A percentile compares a stretch with the other conserved stretches of the same genome.
Evolutionary conservation across 1,140 invertebrate species (phyloP).

Genomic region (Scaptomyza graminum): DNA sequence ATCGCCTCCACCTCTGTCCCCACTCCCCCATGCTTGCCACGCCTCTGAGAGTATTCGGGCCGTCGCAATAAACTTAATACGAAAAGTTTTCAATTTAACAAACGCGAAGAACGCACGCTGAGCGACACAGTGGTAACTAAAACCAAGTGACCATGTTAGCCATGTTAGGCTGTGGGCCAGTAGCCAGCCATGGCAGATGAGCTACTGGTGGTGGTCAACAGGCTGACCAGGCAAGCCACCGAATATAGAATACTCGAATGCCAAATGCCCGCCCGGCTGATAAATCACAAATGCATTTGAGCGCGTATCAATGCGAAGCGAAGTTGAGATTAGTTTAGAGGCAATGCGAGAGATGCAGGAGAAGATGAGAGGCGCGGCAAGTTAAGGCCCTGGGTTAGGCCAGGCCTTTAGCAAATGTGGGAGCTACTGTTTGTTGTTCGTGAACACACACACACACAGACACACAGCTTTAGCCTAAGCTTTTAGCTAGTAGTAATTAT

Average conservation of each 20-base stretch:
- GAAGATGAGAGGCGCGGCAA: not conserved
- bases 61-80: constrained; percentile 70
- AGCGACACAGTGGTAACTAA: constrained; percentile 40
- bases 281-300: constrained; percentile 80
- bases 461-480: not conserved
- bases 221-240: constrained; percentile 2
- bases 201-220: constrained; percentile 55
- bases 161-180: constrained; percentile 30
- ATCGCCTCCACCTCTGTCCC: not conserved
- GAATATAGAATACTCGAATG: constrained; percentile 10
- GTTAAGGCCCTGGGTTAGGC: not conserved
- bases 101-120: constrained; percentile 74
- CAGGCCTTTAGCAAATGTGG: constrained; percentile 1
- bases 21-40: constrained; percentile 3
- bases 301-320: constrained; percentile 66
- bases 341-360: not conserved
- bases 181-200: constrained; percentile 65
- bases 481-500: constrained; percentile 73
- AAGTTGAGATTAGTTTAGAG: constrained; percentile 7
- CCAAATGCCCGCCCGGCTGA: constrained; percentile 52
- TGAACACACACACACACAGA: not conserved
- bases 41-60: constrained; percentile 18
- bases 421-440: constrained; percentile 47
- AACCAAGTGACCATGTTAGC: constrained; percentile 55
- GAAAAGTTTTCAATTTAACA: constrained; percentile 77